phyloP scores from a whole-genome alignment of 2,797 vertebrate genomes.

The Sebastes paucispinis region DNA sequence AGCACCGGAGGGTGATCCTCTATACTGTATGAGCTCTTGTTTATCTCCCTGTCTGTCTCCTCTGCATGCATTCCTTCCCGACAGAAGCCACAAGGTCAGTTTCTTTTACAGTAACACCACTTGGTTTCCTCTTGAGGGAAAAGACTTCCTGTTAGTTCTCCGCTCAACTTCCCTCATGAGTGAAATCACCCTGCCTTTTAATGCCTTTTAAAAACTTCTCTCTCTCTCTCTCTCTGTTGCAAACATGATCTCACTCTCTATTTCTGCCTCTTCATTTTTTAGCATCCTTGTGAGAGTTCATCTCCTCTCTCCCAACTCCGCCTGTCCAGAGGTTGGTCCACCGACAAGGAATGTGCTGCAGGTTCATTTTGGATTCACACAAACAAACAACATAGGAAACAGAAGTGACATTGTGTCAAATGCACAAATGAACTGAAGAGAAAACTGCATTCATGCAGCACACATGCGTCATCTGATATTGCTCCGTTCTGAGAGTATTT shows the following conservation, averaged over 20 bases:
- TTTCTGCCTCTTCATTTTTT: slow-evolving; percentile 18
- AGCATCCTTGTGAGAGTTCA: slow-evolving; percentile 19
- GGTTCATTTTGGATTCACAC: slow-evolving; percentile 29
- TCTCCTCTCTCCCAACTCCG: slow-evolving; percentile 1
- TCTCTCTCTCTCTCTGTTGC: background rate
- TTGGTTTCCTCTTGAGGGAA: slow-evolving; percentile 53
- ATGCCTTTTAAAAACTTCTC: background rate
- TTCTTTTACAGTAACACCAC: slow-evolving; percentile 60
- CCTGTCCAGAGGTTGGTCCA: slow-evolving; percentile 23
- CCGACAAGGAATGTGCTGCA: slow-evolving; percentile 1
- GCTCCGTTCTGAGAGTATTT: background rate
- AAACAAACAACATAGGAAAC: slow-evolving; percentile 12
- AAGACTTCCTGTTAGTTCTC: slow-evolving; percentile 63
- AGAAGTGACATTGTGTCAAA: background rate
- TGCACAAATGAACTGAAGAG: background rate
- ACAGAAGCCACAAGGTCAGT: slow-evolving; percentile 66
- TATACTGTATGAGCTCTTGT: slow-evolving; percentile 53
- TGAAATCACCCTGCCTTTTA: slow-evolving; percentile 24
- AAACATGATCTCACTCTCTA: background rate
- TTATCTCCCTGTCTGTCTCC: slow-evolving; percentile 63
- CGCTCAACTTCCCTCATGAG: slow-evolving; percentile 48
- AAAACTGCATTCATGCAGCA: background rate
- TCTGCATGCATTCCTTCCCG: slow-evolving; percentile 56
- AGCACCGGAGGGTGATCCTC: slow-evolving; percentile 64
- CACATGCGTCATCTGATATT: background rate